Conservation (phyloP, 53 echinoderm and acorn worm genomes). For the Holothuria scabra region DNA sequence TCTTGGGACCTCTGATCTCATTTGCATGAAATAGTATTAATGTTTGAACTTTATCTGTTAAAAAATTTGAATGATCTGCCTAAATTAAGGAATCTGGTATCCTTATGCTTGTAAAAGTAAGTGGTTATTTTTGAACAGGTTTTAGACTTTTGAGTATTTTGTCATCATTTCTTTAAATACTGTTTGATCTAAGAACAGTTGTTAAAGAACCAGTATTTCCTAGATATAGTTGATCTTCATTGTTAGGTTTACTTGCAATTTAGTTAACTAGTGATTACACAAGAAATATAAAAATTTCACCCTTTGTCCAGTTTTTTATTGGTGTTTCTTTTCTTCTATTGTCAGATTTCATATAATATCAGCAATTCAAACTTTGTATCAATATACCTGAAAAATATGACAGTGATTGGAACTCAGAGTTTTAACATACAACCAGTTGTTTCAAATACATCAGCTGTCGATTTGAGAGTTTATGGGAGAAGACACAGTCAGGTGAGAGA, state of each 20-base stretch:
- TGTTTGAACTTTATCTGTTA: too few species aligned
- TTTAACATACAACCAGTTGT: constrained; percentile 23
- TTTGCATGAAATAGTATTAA: too few species aligned
- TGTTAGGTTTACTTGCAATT: neutral
- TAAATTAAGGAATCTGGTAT: too few species aligned
- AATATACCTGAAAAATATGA: constrained; percentile 36
- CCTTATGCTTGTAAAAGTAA: too few species aligned
- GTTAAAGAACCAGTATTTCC: too few species aligned
- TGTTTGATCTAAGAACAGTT: too few species aligned
- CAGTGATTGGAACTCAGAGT: constrained; percentile 36
- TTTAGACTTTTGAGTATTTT: too few species aligned
- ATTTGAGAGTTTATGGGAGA: constrained; percentile 2
- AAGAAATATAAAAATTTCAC: neutral
- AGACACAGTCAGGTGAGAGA: constrained; percentile 20
- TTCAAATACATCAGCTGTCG: constrained; percentile 7
- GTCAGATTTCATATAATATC: constrained; percentile 32
- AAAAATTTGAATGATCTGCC: too few species aligned
- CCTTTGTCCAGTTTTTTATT: neutral
- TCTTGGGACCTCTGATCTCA: too few species aligned
- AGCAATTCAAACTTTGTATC: constrained; percentile 40
- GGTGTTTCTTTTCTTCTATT: neutral
- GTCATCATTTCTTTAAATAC: too few species aligned
- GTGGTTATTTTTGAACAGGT: too few species aligned
- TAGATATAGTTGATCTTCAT: neutral
- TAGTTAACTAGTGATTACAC: neutral